A percentile compares a stretch with the other conserved stretches of the same genome.
These are phyloP conservation scores for Rhagonycha lutea DNA, from an alignment of 2,888 invertebrate species.

Conservation along the genomic window DNA sequence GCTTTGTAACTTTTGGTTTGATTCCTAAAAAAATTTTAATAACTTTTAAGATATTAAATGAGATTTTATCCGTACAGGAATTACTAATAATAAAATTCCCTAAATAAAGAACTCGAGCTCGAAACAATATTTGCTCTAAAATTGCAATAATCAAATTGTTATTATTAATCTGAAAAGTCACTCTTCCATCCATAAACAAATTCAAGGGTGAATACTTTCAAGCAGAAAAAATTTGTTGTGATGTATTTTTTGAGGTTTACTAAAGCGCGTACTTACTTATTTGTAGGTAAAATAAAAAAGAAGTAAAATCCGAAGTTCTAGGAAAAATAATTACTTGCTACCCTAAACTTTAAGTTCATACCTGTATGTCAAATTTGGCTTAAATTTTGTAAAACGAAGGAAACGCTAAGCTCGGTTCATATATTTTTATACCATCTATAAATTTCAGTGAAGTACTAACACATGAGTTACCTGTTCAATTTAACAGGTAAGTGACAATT, in stretches of 20 bases:
- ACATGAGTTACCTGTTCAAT: constrained; percentile 12
- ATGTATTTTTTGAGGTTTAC: not conserved
- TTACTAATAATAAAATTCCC: not conserved
- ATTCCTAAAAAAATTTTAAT: not conserved
- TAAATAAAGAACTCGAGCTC: not conserved
- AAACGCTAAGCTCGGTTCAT: constrained; percentile 32
- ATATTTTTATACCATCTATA: constrained; percentile 12
- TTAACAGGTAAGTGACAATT: constrained; percentile 29
- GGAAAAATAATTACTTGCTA: constrained; percentile 42
- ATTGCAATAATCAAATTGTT: not conserved
- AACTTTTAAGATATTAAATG: not conserved
- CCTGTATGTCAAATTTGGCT: constrained; percentile 42
- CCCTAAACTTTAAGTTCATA: constrained; percentile 33
- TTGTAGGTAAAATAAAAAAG: not conserved
- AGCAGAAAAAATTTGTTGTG: not conserved
- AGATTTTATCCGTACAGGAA: not conserved
- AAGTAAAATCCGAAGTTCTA: constrained; percentile 31
- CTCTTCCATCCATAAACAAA: too few relatives aligned
- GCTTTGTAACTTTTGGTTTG: not conserved
- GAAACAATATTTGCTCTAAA: not conserved
- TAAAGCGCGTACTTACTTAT: not conserved
- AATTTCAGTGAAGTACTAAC: constrained; percentile 1
- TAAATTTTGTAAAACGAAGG: constrained; percentile 41
- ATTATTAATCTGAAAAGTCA: not conserved
- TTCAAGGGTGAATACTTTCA: not conserved